A percentile compares a stretch with the other conserved stretches of the same genome.
These are phyloP conservation scores for Dasyornis broadbenti DNA, from an alignment of 2,113 vertebrate species.

Conservation along the genomic window DNA sequence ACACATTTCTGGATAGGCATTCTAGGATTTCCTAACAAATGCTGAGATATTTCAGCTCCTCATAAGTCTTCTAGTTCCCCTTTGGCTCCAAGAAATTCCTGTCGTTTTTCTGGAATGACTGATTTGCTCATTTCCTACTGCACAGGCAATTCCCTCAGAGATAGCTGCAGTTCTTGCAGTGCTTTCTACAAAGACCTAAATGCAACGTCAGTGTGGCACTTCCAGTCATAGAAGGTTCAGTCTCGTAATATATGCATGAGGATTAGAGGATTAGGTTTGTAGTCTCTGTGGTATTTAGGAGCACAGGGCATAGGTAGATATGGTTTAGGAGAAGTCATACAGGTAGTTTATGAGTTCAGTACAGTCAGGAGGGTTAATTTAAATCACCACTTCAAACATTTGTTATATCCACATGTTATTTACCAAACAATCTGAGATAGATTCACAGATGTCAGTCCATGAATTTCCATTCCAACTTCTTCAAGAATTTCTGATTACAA, in stretches of 20 bases:
- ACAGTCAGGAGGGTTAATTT: neutral
- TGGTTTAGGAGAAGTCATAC: neutral
- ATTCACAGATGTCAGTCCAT: neutral
- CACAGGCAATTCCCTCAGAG: neutral
- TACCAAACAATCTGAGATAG: neutral
- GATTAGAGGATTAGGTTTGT: neutral
- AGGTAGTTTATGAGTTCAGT: neutral
- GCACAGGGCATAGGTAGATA: rapidly evolving
- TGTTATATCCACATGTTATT: neutral
- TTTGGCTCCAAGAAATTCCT: neutral
- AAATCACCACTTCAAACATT: neutral
- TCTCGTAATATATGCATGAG: neutral
- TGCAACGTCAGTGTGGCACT: neutral
- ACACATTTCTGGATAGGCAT: neutral
- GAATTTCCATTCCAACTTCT: neutral
- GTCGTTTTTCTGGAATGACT: neutral
- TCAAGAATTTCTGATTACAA: neutral
- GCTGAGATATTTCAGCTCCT: neutral
- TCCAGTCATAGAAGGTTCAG: neutral
- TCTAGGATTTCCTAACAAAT: neutral
- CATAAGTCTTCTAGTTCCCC: neutral
- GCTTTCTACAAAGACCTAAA: neutral
- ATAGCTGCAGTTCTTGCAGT: neutral
- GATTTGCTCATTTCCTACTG: neutral
- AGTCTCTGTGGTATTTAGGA: neutral